Base-by-base conservation (phyloP, 2,113 vertebrate genomes). In the Syrrhaptes paradoxus region DNA sequence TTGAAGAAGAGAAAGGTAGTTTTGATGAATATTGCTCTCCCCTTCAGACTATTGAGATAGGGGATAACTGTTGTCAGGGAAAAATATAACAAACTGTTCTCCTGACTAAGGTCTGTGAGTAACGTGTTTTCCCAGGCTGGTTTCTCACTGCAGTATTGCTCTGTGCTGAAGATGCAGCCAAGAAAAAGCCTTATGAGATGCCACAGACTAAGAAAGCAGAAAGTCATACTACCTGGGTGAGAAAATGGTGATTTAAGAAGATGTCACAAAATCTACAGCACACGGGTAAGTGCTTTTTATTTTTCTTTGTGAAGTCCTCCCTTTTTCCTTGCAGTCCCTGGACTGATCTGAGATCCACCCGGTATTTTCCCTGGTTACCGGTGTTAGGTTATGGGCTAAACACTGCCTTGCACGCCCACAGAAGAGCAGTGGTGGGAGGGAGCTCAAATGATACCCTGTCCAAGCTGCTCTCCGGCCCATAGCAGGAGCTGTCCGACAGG, bases 371-470 rank as follows among this genome's bases (percentile, higher is more conserved):
- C 63, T 61, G 18, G 24, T 81, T 82, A 31, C 38, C 32, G 48
- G 20, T 25, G 24, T 46, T 54, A 18, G 65, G 26, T 49, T 82
- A 31, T 74, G 36, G 65, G 61, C 62, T 71, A 49, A 75, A 79
- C 22, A 62, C 24, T 2, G 4, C 0, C 0, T 49, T 92, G 52
- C 24, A 8, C 6, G 2, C 24, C 26, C 46, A 32, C 6, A 29
- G 61, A 85, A 65, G 18, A 73, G 78, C n/a, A 52, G 5, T 38
- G 4, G 6, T 61, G 77, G 34, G 28, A 52, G 21, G 57, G 17
- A 83, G 22, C 67, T 31, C 58, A 86, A 91, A 68, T 72, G 46
- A 41, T 62, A 46, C 28, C 45, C 58, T 72, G 52, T 62, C 63
- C 68, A 18, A 17, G 10, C 17, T 68, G 45, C 34, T 91, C 21